Evolutionary conservation across 2,888 invertebrate genomes (phyloP).

Genomic region (Acronicta alni): DNA sequence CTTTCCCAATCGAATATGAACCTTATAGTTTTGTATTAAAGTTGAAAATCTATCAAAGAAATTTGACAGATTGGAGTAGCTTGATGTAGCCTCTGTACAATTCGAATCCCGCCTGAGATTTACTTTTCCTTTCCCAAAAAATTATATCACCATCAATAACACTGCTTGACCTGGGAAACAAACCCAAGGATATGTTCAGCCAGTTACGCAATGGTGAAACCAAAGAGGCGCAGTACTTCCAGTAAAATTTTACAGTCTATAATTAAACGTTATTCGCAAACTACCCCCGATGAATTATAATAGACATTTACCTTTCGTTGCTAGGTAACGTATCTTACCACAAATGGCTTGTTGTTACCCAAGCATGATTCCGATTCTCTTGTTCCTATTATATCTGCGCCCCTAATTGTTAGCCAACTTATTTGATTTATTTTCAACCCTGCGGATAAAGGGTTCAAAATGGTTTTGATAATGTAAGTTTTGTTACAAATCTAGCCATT

Average conservation of each 20-base stretch:
- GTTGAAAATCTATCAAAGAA: too few relatives aligned
- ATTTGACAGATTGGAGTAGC: too few relatives aligned
- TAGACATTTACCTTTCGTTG: constrained; percentile 24
- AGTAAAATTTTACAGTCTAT: background rate
- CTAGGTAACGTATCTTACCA: constrained; percentile 1
- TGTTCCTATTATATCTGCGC: constrained; percentile 7
- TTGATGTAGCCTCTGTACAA: too few relatives aligned
- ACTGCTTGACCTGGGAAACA: too few relatives aligned
- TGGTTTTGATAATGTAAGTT: constrained; percentile 17
- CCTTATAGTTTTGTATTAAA: too few relatives aligned
- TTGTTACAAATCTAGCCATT: constrained; percentile 24
- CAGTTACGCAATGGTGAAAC: too few relatives aligned
- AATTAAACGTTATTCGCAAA: constrained; percentile 23
- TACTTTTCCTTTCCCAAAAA: too few relatives aligned
- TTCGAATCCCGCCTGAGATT: too few relatives aligned
- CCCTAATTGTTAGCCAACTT: constrained; percentile 43
- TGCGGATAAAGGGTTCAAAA: constrained; percentile 15
- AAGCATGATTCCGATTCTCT: constrained; percentile 13
- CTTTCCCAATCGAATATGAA: too few relatives aligned
- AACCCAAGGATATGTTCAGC: too few relatives aligned
- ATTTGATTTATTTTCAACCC: constrained; percentile 39
- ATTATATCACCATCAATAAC: too few relatives aligned
- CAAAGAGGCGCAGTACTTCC: background rate
- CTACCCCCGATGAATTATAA: constrained; percentile 26
- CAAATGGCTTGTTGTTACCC: constrained; percentile 21